Base-by-base conservation (phyloP, 2,888 invertebrate genomes). In the Rugalucina vietnamica region DNA sequence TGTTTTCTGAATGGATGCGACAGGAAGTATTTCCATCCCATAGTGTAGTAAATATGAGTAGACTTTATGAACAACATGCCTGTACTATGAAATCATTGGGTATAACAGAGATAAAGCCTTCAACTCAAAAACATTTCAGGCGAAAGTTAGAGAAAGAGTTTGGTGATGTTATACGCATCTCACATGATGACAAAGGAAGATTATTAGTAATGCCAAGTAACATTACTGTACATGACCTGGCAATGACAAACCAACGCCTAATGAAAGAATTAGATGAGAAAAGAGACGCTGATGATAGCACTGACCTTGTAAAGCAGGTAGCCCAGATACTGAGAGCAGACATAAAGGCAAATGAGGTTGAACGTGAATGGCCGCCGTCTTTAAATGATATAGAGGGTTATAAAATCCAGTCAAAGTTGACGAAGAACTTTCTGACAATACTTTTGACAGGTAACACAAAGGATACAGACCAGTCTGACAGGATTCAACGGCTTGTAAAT, bases 111-210 rank as follows among this genome's bases (percentile, higher is more conserved):
- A 74, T 24, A 1, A 27, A 50, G 32, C 18, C 21, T 14, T 43
- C 49, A 27, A 74, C 49, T 50, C 10, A 8, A 21, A 49, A 21
- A 24, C 49, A 74, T 32, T 10, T 74, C 24, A 12, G 74, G 21
- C 43, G 74, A 1, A 74, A 54, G 12, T 50, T 74, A 50, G 74
- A 74, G 32, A 50, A 18, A 29, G 74, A 74, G 50, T 37, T 74
- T 49, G 74, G 54, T 36, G 18, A 29, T 34, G 21, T 0, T 14
- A n/a, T 54, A 4, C 8, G 37, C 37, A 74, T 74, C 12, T 32
- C 49, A 8, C 74, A 1, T 12, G 54, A 74, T 74, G 21, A 49
- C 5, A 74, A 50, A 12, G 54, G 54, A 50, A 74, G 36, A 10
- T 27, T 50, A 21, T 1, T 74, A 24, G 1, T 74, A 27, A 29